Percentiles rank a stretch among this genome's conserved stretches.
Evolutionary conservation across 2,797 vertebrate genomes (phyloP).

Genomic region (Bradypodion ventrale): DNA sequence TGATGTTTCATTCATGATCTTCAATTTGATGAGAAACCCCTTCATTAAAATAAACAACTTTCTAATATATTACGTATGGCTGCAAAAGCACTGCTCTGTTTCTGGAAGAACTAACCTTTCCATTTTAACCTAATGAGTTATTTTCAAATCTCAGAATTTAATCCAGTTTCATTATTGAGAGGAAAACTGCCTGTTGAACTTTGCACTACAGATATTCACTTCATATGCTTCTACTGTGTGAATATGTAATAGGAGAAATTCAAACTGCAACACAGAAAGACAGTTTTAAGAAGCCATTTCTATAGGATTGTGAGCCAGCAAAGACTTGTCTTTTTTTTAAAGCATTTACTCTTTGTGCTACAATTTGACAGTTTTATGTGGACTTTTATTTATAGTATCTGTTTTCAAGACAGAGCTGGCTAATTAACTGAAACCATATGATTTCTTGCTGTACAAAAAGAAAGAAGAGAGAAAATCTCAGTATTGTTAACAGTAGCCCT

Average conservation of each 20-base stretch:
- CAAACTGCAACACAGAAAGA: conserved; percentile 24
- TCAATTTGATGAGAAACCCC: background rate
- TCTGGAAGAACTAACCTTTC: background rate
- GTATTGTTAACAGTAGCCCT: conserved; percentile 60
- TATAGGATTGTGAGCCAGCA: conserved; percentile 16
- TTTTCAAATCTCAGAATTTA: conserved; percentile 40
- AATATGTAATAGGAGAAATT: conserved; percentile 33
- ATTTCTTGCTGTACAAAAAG: conserved; percentile 68
- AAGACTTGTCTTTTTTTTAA: conserved; percentile 12
- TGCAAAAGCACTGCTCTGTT: background rate
- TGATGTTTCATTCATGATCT: background rate
- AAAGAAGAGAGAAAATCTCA: conserved; percentile 66
- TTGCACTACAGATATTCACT: conserved; percentile 44
- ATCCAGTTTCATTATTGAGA: conserved; percentile 26
- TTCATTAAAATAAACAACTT: background rate
- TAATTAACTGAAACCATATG: conserved; percentile 77
- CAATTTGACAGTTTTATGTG: background rate
- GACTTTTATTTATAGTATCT: conserved; percentile 37
- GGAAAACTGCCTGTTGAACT: conserved; percentile 43
- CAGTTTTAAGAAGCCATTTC: conserved; percentile 36
- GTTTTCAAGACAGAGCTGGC: conserved; percentile 40
- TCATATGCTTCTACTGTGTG: conserved; percentile 36
- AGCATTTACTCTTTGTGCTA: background rate
- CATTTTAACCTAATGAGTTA: conserved; percentile 43
- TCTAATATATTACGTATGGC: background rate